Conservation (phyloP, 1,140 invertebrate genomes). For the Parapsyche elsis region DNA sequence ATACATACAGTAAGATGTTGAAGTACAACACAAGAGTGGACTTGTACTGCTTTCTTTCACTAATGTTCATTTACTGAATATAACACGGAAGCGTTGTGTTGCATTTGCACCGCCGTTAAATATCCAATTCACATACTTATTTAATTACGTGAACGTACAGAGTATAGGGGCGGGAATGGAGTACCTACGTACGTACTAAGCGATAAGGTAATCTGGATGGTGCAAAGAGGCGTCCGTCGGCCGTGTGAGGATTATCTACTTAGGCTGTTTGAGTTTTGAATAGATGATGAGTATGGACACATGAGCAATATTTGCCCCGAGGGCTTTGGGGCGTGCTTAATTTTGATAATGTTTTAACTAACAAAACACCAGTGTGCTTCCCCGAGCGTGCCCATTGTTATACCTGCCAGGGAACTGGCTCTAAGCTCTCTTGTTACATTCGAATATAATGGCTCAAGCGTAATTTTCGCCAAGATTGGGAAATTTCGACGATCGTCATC, state of each 20-base stretch:
- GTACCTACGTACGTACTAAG: background rate
- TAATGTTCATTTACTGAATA: too few relatives aligned
- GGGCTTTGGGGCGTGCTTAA: slow-evolving; percentile 46
- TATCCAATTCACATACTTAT: background rate
- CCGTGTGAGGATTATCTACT: slow-evolving; percentile 52
- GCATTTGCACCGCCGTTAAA: background rate
- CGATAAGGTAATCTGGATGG: slow-evolving; percentile 31
- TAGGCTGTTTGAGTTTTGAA: slow-evolving; percentile 54
- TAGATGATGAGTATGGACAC: slow-evolving; percentile 55
- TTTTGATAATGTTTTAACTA: slow-evolving; percentile 55
- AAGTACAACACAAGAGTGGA: too few relatives aligned
- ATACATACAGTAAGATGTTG: too few relatives aligned
- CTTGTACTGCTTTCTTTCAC: too few relatives aligned
- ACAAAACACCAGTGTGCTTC: slow-evolving; percentile 39
- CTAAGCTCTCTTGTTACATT: slow-evolving; percentile 4
- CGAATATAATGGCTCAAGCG: too few relatives aligned
- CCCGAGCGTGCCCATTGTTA: background rate
- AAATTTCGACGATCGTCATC: too few relatives aligned
- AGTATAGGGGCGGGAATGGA: background rate
- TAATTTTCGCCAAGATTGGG: too few relatives aligned
- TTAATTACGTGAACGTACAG: background rate
- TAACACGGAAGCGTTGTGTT: too few relatives aligned
- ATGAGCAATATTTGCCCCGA: slow-evolving; percentile 53
- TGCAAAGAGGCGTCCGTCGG: slow-evolving; percentile 18
- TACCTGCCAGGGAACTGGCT: background rate